Base-by-base conservation (phyloP, 2,888 invertebrate species). In the Toxonevra muliebris region DNA sequence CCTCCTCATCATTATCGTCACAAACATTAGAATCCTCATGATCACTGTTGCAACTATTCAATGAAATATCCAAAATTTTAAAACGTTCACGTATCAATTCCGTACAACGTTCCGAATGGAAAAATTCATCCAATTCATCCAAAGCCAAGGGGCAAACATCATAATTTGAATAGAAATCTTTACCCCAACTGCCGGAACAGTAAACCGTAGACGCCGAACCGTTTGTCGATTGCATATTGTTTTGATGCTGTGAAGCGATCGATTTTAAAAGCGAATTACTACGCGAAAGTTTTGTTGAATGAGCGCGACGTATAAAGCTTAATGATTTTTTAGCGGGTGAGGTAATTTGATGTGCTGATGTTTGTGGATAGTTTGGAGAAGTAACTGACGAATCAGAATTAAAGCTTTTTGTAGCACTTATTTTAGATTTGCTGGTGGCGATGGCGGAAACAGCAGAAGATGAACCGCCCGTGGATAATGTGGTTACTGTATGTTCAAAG, bases 221-320 rank as follows among this genome's bases (percentile, higher is more conserved):
- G 42, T 20, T 57, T 85, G 52, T 79, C 81, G 69, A 62, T n/a
- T 74, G 73, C 42, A 74, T 73, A 62, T 74, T 71, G 41, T 76
- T 73, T 60, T 77, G 69, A 72, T 78, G 62, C 72, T 75, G 79
- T 40, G 87, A 84, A 61, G 88, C 88, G 73, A 89, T 87, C 74
- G 88, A 89, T 71, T 90, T 87, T 12, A 90, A 79, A 70, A 90
- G 80, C 1, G 90, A 90, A 77, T 90, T 90, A 76, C 90, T 92
- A 69, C 92, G 87, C 1, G 90, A 89, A 59, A 92, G 80, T 80
- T 92, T 92, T 1, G 92, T 91, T 74, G 92, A 92, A 76, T 92
- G 90, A 7, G 92, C 91, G 66, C 92, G 87, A 12, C 92, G 87
- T 76, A 92, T 91, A 74, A 92, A 89, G 78, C 88, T 89, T 42